Conservation (phyloP, 2,113 vertebrate genomes). For the Heterotis niloticus region DNA sequence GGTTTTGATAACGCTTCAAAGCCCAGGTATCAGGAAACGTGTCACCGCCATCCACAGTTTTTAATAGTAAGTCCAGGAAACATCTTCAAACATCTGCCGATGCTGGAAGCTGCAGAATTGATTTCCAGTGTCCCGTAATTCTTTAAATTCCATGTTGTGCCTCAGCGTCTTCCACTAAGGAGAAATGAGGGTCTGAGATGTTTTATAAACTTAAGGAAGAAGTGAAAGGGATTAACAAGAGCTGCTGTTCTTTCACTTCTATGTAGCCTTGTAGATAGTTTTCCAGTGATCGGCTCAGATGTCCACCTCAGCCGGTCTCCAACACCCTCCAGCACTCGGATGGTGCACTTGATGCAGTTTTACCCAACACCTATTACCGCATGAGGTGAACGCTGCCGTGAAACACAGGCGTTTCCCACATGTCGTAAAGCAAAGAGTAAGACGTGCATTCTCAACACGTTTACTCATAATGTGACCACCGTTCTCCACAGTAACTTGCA, state of each 20-base stretch:
- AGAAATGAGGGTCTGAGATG: conserved; percentile 32
- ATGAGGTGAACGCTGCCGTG: too few species aligned
- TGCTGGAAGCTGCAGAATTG: neutral
- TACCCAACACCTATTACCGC: conserved; percentile 1
- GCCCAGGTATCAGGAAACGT: too few species aligned
- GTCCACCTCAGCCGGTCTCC: conserved; percentile 40
- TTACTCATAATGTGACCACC: too few species aligned
- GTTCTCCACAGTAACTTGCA: too few species aligned
- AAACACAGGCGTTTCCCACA: neutral
- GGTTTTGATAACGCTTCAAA: too few species aligned
- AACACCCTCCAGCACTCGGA: conserved; percentile 37
- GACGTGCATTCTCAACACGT: too few species aligned
- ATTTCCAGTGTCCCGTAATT: too few species aligned
- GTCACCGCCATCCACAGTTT: too few species aligned
- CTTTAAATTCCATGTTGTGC: neutral
- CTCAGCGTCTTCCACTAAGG: neutral
- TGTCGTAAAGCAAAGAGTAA: too few species aligned
- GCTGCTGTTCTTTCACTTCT: neutral
- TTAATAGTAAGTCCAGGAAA: neutral
- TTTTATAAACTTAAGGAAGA: conserved; percentile 51
- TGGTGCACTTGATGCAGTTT: conserved; percentile 35
- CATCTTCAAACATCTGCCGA: neutral
- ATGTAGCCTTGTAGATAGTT: neutral
- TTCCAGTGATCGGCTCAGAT: neutral
- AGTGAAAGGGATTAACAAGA: too few species aligned